Base-by-base conservation (phyloP, 2,888 invertebrate genomes). In the Caenorhabditis afra region DNA sequence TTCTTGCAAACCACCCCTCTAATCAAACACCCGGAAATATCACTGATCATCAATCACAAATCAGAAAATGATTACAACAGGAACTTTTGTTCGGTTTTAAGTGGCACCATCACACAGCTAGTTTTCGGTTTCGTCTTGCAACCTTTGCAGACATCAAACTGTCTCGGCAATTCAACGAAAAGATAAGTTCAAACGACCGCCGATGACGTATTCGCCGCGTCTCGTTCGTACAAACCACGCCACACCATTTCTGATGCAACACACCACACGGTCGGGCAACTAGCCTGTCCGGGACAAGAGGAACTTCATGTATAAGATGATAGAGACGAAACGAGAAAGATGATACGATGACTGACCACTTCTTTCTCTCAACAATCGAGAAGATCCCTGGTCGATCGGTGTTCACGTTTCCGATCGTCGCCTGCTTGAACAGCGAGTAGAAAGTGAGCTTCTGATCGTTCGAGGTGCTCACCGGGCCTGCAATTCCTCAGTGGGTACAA, bases 401-500 rank as follows among this genome's bases (percentile, higher is more conserved):
- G 82, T 88, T 89, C 55, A 88, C 87, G 74, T 89, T 81, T 49
- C 89, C 89, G 59, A 89, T 81, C 0, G 89, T 88, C 10, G 87
- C 87, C 79, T 89, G 89, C 66, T 89, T 89, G 88, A 81, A 89
- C 45, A 89, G 83, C 10, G 89, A 87, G 74, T 89, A 89, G 78
- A 89, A 89, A 29, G 82, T 82, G n/a, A 89, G 82, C 75, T 89
- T 89, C 64, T 89, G 87, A 37, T 88, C 88, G 65, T 89, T 89
- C 5, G 86, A 86, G 3, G 89, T 87, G 45, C 73, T 79, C 7
- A 89, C 83, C 3, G 89, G 89, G 41, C 88, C 88, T 88, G 41
- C 35, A 86, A 57, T 7, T 29, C 29, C 7, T 29, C 7, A 7
- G 3, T 5, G 12, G 8, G 16, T 47, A 22, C 23, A 39, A 23